phyloP scores from a whole-genome alignment of 2,797 vertebrate species.

The Cryptoblepharus egeriae region DNA sequence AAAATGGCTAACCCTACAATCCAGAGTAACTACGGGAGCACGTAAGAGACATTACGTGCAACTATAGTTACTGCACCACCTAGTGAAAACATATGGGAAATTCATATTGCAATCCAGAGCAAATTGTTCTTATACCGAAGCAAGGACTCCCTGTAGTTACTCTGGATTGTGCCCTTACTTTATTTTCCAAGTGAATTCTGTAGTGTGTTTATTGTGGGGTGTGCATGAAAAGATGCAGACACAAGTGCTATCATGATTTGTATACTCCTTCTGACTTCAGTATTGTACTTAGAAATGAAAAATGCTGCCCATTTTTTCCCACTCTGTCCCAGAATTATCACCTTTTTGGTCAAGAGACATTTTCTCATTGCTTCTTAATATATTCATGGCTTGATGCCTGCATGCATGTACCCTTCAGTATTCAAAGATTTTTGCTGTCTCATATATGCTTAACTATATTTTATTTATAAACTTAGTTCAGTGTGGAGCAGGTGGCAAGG shows the following conservation, averaged over 20 bases:
- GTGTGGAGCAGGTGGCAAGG: slow-evolving; percentile 67
- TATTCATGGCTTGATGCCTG: slow-evolving; percentile 62
- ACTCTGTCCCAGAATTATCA: slow-evolving; percentile 31
- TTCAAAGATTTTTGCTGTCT: slow-evolving; percentile 65
- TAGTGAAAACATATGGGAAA: too few relatives aligned
- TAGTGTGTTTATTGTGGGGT: too few relatives aligned
- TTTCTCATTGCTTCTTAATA: slow-evolving; percentile 54
- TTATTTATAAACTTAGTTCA: slow-evolving; percentile 67
- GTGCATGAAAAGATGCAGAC: slow-evolving; percentile 3
- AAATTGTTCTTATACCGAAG: too few relatives aligned
- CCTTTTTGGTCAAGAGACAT: slow-evolving; percentile 55
- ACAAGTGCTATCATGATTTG: slow-evolving; percentile 20
- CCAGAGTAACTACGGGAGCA: too few relatives aligned
- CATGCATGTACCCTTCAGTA: slow-evolving; percentile 55
- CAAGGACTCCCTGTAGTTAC: too few relatives aligned
- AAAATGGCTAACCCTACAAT: too few relatives aligned
- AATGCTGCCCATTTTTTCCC: slow-evolving; percentile 22
- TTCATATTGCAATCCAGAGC: too few relatives aligned
- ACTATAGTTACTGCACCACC: too few relatives aligned
- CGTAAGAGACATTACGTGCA: too few relatives aligned
- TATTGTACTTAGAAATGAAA: slow-evolving; percentile 5
- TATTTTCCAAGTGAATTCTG: too few relatives aligned
- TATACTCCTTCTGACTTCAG: background rate
- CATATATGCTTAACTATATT: slow-evolving; percentile 64
- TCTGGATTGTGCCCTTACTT: too few relatives aligned